Evolutionary conservation across 2,888 invertebrate species (phyloP).

Genomic region (Gastrophysa polygoni): DNA sequence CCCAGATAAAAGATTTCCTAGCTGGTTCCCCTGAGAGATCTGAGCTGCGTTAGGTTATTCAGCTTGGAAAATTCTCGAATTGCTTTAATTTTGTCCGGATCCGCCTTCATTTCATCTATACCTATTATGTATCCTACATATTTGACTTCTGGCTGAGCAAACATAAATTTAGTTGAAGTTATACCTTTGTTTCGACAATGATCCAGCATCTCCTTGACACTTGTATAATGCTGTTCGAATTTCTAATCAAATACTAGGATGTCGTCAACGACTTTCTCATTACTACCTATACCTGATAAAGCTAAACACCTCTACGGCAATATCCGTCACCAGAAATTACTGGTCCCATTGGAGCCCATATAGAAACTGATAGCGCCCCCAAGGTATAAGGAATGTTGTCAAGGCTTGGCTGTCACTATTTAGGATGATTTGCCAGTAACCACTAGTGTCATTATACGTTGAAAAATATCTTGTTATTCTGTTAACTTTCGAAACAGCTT

Average conservation of each 20-base stretch:
- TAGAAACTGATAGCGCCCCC: neutral
- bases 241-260: neutral
- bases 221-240: neutral
- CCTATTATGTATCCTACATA: neutral
- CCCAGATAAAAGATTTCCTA: no score
- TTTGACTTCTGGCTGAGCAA: neutral
- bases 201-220: neutral
- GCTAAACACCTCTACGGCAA: neutral
- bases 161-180: neutral
- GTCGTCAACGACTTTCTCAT: neutral
- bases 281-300: neutral
- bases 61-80: neutral
- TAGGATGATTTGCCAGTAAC: neutral
- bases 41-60: neutral
- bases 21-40: neutral
- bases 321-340: slow-evolving; percentile 4
- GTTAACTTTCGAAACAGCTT: neutral
- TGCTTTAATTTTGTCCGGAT: neutral
- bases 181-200: no score
- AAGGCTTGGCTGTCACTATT: neutral
- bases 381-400: neutral
- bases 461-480: neutral
- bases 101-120: neutral
- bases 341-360: slow-evolving; percentile 5
- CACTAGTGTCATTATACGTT: neutral